phyloP scores from a whole-genome alignment of 2,113 vertebrate species.

The Emydura subglobosa region DNA sequence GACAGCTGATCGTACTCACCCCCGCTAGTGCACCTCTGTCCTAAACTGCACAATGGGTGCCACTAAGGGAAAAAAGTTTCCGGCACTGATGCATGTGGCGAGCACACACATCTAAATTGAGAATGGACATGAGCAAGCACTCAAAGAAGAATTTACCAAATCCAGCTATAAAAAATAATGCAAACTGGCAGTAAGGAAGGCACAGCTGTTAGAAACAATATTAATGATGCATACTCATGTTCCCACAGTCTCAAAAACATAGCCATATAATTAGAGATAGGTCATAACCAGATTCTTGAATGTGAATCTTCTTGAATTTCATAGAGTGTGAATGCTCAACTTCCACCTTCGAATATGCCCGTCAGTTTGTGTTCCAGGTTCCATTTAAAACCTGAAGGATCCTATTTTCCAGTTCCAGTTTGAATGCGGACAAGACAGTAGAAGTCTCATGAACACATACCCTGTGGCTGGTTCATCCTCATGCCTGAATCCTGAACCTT shows the following conservation, averaged over 20 bases:
- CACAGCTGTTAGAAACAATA: neutral
- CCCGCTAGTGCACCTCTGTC: neutral
- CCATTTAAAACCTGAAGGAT: neutral
- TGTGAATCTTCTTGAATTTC: neutral
- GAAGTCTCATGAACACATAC: neutral
- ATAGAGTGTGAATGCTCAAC: neutral
- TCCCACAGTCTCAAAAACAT: neutral
- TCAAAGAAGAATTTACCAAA: neutral
- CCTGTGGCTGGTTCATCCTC: neutral
- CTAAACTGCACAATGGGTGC: neutral
- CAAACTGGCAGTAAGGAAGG: neutral
- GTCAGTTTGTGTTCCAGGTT: neutral
- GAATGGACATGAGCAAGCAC: no score
- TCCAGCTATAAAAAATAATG: neutral
- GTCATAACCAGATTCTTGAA: neutral
- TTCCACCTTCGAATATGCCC: neutral
- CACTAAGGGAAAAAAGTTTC: no score
- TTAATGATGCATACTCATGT: neutral
- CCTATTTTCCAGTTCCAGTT: neutral
- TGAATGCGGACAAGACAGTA: neutral
- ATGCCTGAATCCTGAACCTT: neutral
- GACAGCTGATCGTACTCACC: neutral
- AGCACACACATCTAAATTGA: no score
- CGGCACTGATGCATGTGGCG: no score
- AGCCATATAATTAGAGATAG: neutral